A percentile compares a stretch with the other conserved stretches of the same genome.
Conservation (phyloP, 2,888 invertebrate genomes). For the Melanostoma scalare region DNA sequence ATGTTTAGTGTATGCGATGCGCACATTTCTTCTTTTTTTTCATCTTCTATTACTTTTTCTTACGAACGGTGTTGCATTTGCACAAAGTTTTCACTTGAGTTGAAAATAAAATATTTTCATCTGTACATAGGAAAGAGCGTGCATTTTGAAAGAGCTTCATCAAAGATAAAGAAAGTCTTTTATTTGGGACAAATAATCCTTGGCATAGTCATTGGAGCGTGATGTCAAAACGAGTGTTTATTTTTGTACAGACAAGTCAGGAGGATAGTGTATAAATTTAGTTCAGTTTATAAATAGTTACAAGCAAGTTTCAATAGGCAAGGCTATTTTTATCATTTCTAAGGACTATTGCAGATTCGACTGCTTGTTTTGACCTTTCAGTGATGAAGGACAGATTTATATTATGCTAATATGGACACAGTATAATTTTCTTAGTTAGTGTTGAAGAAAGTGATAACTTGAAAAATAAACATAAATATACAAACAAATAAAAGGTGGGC, state of each 20-base stretch:
- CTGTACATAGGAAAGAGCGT: conserved; percentile 35
- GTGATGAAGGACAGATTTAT: background rate
- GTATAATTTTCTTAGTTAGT: background rate
- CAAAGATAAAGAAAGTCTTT: conserved; percentile 17
- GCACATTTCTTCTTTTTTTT: background rate
- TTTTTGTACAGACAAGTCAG: conserved; percentile 32
- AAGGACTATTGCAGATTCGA: background rate
- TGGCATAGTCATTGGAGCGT: conserved; percentile 29
- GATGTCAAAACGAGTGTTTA: conserved; percentile 32
- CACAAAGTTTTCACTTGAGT: conserved; percentile 45
- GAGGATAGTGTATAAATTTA: conserved; percentile 13
- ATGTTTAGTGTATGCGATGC: conserved; percentile 39
- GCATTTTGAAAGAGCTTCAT: conserved; percentile 35
- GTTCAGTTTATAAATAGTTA: conserved; percentile 17
- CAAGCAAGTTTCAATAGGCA: background rate
- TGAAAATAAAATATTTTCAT: conserved; percentile 37
- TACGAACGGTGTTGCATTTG: conserved; percentile 26
- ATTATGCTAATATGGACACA: background rate
- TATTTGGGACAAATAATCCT: conserved; percentile 23
- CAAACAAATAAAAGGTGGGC: too few relatives aligned
- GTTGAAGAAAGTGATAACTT: too few relatives aligned
- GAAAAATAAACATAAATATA: too few relatives aligned
- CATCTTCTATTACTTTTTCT: background rate
- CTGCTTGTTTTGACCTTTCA: too few relatives aligned
- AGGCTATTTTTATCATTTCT: background rate